Conservation (phyloP, 37 sponge, comb jelly and placozoan genomes). For the Beroe forskalii region DNA sequence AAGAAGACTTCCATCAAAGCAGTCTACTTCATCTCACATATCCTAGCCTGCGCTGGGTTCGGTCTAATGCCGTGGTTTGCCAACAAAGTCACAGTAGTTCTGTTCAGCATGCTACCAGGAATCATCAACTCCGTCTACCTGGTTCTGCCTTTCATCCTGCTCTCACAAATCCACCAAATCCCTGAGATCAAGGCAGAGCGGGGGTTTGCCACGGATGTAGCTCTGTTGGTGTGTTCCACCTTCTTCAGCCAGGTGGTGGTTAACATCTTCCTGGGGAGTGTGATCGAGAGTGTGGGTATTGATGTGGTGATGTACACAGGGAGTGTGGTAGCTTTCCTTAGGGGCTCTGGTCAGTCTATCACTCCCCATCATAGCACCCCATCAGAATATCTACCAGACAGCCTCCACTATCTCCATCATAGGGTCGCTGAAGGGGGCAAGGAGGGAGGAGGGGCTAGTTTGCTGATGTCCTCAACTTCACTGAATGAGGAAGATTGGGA, state of each 20-base stretch:
- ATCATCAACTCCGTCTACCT: constrained; percentile 63
- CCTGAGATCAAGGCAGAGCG: constrained; percentile 50
- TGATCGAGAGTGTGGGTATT: constrained; percentile 23
- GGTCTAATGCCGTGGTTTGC: constrained; percentile 36
- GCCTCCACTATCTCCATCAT: constrained; percentile 9
- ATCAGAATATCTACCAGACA: not conserved
- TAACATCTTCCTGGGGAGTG: constrained; percentile 40
- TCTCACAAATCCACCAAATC: constrained; percentile 48
- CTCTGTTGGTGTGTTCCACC: constrained; percentile 8
- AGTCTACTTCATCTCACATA: constrained; percentile 34
- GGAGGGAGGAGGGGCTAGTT: not conserved
- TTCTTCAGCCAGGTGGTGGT: constrained; percentile 25
- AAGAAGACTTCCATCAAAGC: constrained; percentile 50
- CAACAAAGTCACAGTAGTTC: constrained; percentile 2
- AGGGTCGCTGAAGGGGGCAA: not conserved
- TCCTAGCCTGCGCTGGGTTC: not conserved
- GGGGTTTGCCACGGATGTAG: constrained; percentile 33
- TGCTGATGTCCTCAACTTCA: constrained; percentile 41
- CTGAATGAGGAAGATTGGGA: constrained; percentile 1
- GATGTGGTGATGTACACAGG: constrained; percentile 56
- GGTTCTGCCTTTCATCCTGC: constrained; percentile 57
- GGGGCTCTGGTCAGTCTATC: constrained; percentile 36
- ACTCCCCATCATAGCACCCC: not conserved
- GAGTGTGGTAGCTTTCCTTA: constrained; percentile 21
- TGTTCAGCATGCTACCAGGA: constrained; percentile 54